These are phyloP conservation scores for Drosophila putrida DNA, from an alignment of 2,888 invertebrate genomes.

Conservation along the genomic window DNA sequence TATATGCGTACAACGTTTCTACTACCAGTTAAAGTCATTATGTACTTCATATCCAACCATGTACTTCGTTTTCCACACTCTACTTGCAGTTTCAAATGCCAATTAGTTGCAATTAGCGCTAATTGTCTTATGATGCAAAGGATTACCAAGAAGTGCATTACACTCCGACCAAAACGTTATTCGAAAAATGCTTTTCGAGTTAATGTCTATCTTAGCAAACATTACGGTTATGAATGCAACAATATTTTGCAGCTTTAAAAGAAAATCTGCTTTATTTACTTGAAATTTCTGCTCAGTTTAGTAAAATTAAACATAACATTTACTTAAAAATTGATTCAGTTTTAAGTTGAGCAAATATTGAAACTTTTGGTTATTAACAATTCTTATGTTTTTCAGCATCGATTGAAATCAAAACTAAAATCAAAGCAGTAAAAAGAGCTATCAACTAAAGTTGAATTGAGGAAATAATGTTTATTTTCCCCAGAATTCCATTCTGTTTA, in stretches of 20 bases:
- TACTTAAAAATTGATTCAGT: background rate
- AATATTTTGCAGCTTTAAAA: background rate
- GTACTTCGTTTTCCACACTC: constrained; percentile 22
- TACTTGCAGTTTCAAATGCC: constrained; percentile 38
- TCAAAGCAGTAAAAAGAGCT: background rate
- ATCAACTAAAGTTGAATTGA: background rate
- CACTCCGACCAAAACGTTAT: background rate
- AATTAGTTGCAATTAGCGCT: constrained; percentile 63
- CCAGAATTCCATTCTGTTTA: background rate
- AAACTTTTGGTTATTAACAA: background rate
- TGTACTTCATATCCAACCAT: constrained; percentile 1
- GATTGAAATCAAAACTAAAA: background rate
- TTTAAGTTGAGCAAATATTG: background rate
- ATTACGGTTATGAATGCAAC: background rate
- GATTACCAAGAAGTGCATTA: constrained; percentile 28
- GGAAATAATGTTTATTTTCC: background rate
- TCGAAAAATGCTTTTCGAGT: background rate
- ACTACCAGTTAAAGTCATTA: constrained; percentile 2
- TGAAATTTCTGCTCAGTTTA: background rate
- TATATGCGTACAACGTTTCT: constrained; percentile 11
- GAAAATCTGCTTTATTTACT: background rate
- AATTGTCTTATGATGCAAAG: constrained; percentile 58
- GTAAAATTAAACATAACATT: background rate
- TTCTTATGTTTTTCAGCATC: background rate
- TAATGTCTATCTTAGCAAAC: background rate